phyloP scores from a whole-genome alignment of 2,113 vertebrate genomes.

The Planiliza haematocheilus region DNA sequence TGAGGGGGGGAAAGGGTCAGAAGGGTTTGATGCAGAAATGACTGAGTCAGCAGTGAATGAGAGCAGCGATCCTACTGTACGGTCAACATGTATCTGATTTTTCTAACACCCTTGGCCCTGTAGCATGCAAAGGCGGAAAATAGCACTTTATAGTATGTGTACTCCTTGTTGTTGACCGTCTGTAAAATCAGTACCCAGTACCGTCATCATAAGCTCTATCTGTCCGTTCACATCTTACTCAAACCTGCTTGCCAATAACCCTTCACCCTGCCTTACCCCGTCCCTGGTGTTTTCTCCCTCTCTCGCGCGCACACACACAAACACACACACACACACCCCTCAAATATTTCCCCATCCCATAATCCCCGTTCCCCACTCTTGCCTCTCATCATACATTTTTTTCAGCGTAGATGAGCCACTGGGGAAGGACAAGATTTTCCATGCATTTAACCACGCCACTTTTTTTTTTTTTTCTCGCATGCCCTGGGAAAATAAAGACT shows the following conservation, averaged over 20 bases:
- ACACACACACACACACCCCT: conserved; percentile 21
- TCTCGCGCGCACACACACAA: neutral
- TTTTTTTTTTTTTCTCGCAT: conserved; percentile 57
- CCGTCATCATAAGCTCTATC: conserved; percentile 13
- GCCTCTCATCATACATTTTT: conserved; percentile 56
- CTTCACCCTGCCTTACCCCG: conserved; percentile 42
- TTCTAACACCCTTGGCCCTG: conserved; percentile 42
- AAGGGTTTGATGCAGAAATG: conserved; percentile 56
- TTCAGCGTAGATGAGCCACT: conserved; percentile 68
- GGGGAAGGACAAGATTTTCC: conserved; percentile 71
- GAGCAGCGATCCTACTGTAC: conserved; percentile 41
- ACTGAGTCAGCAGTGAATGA: conserved; percentile 61
- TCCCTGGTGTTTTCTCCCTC: conserved; percentile 14
- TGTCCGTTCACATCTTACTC: conserved; percentile 45
- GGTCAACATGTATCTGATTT: conserved; percentile 65
- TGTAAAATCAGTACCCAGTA: neutral
- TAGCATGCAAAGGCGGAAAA: conserved; percentile 4
- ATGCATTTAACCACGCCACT: conserved; percentile 68
- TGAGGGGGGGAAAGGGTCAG: conserved; percentile 46
- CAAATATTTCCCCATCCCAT: conserved; percentile 59
- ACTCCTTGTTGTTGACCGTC: neutral
- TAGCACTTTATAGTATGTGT: too few species aligned
- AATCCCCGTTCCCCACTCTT: conserved; percentile 42
- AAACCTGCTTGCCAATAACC: conserved; percentile 51
- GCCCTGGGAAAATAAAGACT: conserved; percentile 48